phyloP scores from a whole-genome alignment of 1,140 invertebrate genomes.

The Battus philenor region DNA sequence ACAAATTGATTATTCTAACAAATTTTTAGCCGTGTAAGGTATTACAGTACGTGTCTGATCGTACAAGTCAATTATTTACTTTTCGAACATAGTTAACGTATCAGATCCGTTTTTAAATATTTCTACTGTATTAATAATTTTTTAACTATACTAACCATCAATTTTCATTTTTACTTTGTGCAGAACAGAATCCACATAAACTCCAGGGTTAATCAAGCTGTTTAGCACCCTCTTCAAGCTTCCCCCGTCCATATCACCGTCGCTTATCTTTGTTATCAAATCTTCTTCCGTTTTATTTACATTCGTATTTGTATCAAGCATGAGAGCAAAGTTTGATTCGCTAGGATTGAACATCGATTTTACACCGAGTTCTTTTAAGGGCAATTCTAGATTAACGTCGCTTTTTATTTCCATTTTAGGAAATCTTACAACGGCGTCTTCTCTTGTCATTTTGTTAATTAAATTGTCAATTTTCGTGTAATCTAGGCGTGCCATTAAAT shows the following conservation, averaged over 20 bases:
- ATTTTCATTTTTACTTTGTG: conserved; percentile 81
- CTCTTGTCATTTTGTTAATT: conserved; percentile 66
- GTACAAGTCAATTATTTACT: no score
- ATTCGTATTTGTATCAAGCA: conserved; percentile 58
- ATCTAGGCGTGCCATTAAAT: conserved; percentile 75
- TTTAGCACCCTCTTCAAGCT: conserved; percentile 33
- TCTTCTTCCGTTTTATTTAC: conserved; percentile 36
- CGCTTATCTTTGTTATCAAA: conserved; percentile 31
- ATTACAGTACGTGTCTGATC: no score
- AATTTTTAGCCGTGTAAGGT: no score
- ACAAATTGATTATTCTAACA: no score
- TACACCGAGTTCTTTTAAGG: conserved; percentile 79
- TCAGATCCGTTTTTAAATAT: no score
- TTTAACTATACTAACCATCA: conserved; percentile 51
- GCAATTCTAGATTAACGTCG: conserved; percentile 73
- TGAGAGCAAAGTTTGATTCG: conserved; percentile 79
- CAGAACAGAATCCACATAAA: conserved; percentile 78
- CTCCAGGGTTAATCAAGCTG: conserved; percentile 70
- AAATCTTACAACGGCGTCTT: conserved; percentile 76
- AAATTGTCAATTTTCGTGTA: conserved; percentile 73
- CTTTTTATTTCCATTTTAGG: conserved; percentile 83
- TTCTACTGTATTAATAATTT: no score
- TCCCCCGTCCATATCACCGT: conserved; percentile 21
- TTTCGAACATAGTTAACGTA: no score
- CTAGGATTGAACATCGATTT: conserved; percentile 78